phyloP scores from a whole-genome alignment of 2,113 vertebrate genomes.

The Puffinus mauretanicus region DNA sequence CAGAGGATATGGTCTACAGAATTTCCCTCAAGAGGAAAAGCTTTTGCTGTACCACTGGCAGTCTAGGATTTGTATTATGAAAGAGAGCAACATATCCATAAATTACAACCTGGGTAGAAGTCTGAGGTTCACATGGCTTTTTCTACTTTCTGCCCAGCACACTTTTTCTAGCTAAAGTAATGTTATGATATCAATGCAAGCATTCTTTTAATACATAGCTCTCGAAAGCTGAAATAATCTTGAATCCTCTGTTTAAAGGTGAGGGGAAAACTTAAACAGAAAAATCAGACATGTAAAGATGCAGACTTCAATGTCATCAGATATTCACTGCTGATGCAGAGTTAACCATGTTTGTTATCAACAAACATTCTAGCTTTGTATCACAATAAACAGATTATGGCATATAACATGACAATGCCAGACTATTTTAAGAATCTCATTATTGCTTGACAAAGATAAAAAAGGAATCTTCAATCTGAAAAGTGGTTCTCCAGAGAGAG shows the following conservation, averaged over 20 bases:
- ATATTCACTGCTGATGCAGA: not conserved
- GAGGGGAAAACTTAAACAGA: not conserved
- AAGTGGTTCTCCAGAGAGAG: not conserved
- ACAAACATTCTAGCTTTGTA: not conserved
- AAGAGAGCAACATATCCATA: not conserved
- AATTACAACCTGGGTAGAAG: not conserved
- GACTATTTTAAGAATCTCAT: not conserved
- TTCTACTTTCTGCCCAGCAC: not conserved
- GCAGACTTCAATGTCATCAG: not conserved
- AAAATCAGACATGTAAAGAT: not conserved
- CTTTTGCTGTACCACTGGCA: not conserved
- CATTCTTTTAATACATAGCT: not conserved
- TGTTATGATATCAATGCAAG: not conserved
- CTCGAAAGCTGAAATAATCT: not conserved
- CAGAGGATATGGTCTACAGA: not conserved
- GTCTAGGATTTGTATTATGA: not conserved
- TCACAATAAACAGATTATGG: not conserved
- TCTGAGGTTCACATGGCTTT: not conserved
- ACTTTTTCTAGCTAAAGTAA: not conserved
- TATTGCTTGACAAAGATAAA: not conserved
- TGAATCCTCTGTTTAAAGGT: not conserved
- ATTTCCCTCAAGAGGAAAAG: not conserved
- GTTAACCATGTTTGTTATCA: not conserved
- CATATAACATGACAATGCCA: not conserved
- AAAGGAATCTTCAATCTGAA: not conserved